Evolutionary conservation across 2,113 vertebrate genomes (phyloP), one percentile per base, ranked within the genome.

Genomic region (Jacana jacana): DNA sequence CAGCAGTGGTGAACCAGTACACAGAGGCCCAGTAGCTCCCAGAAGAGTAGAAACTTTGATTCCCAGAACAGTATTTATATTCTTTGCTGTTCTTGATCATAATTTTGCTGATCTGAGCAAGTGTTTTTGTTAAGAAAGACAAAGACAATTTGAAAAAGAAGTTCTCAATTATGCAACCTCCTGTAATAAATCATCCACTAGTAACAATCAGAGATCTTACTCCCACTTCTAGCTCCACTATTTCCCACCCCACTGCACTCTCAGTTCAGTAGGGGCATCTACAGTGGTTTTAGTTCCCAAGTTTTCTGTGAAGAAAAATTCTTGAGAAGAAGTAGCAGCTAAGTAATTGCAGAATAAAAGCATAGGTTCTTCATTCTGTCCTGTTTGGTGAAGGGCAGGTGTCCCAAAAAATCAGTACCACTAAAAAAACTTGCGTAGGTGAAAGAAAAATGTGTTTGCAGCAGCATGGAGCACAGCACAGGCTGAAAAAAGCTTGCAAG

Each of bases 261-360:
- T 30, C 91, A 2, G 48, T 12, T 75, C 22, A 24, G 13, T 2
- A 3, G 31, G 42, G 31, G 37, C 20, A 44, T 11, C 37, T 28
- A 0, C 8, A 35, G n/a, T 4, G 40, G 6, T 13, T 15, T 55
- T 6, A 12, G 31, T 14, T 17, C 60, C 52, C 0, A 2, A 7
- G 3, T 42, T 83, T 76, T 10, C 23, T 17, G 6, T 0, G 7
- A 2, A 17, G 23, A 9, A 8, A 28, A 79, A 16, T 3, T n/a
- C 6, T 52, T 6, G 25, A 24, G 9, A 46, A 58, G 49, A 46
- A 58, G 49, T 5, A 40, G 39, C 6, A 54, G 65, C 64, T 37
- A 72, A 24, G 10, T 9, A 55, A 39, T 0, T 7, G 1, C 19
- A 30, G 22, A 10, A 19, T 8, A 24, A 35, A 14, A 12, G 33